These are phyloP conservation scores for Berghia stephanieae DNA, from an alignment of 1,140 invertebrate genomes.

Conservation along the genomic window DNA sequence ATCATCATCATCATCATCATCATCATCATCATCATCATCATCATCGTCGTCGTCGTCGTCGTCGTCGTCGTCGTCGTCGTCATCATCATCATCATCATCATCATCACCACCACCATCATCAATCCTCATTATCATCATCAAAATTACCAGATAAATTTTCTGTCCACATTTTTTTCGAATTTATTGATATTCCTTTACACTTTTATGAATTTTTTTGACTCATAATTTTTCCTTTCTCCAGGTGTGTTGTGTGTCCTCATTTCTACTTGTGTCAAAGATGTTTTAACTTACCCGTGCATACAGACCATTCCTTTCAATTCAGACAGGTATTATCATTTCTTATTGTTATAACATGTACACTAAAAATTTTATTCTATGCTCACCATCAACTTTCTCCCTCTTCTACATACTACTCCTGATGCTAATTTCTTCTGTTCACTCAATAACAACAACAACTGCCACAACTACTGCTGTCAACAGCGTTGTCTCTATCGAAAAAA, in stretches of 20 bases:
- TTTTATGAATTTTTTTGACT: background rate
- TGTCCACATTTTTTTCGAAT: background rate
- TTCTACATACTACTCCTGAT: background rate
- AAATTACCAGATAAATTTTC: background rate
- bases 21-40: conserved; percentile 1
- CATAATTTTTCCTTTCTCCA: conserved; percentile 36
- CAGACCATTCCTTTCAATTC: conserved; percentile 62
- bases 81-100: too few relatives aligned
- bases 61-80: conserved; percentile 1
- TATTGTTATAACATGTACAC: background rate
- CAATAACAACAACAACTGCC: too few relatives aligned
- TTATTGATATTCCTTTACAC: background rate
- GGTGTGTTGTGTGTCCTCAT: conserved; percentile 56
- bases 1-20: background rate
- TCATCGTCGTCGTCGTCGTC: conserved; percentile 1
- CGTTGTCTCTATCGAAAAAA: too few relatives aligned
- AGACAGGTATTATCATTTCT: conserved; percentile 52
- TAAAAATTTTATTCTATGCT: background rate
- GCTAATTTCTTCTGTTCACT: background rate
- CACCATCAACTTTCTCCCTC: background rate
- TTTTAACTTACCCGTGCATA: conserved; percentile 65
- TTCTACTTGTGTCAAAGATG: conserved; percentile 64
- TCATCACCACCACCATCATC: too few relatives aligned
- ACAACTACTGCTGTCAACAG: too few relatives aligned
- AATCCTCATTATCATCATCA: too few relatives aligned